These are phyloP conservation scores for Agrochola macilenta DNA, from an alignment of 2,888 invertebrate genomes.

Conservation along the genomic window DNA sequence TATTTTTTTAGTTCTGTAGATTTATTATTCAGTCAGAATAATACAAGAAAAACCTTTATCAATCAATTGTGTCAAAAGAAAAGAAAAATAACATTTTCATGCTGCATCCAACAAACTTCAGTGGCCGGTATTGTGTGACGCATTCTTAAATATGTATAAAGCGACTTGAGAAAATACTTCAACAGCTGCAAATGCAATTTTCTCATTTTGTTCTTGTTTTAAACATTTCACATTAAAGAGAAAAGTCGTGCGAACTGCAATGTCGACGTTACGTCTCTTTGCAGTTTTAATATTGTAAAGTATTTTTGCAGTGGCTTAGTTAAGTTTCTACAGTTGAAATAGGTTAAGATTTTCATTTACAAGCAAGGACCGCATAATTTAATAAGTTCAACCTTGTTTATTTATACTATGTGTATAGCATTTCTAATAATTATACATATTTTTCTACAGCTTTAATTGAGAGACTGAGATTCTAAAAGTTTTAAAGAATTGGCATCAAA, in stretches of 20 bases:
- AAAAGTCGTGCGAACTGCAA: slow-evolving; percentile 26
- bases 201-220: slow-evolving; percentile 35
- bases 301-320: slow-evolving; percentile 18
- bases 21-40: neutral
- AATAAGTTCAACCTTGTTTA: neutral
- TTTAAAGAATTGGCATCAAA: neutral
- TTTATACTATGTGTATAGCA: neutral
- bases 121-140: slow-evolving; percentile 17
- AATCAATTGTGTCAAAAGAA: slow-evolving; percentile 13
- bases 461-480: neutral
- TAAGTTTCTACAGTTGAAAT: slow-evolving; percentile 10
- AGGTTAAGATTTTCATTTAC: slow-evolving; percentile 7
- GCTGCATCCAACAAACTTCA: slow-evolving; percentile 16
- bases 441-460: neutral
- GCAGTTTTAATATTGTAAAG: slow-evolving; percentile 36
- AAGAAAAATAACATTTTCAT: slow-evolving; percentile 32
- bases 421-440: neutral
- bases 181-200: slow-evolving; percentile 39
- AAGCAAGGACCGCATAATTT: neutral
- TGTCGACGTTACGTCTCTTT: slow-evolving; percentile 22
- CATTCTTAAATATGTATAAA: slow-evolving; percentile 41
- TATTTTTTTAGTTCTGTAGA: too few species aligned
- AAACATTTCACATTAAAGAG: slow-evolving; percentile 44
- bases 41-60: neutral
- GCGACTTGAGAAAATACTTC: slow-evolving; percentile 30